These are phyloP conservation scores for Shinisaurus crocodilurus DNA, from an alignment of 2,113 vertebrate species.

Conservation along the genomic window DNA sequence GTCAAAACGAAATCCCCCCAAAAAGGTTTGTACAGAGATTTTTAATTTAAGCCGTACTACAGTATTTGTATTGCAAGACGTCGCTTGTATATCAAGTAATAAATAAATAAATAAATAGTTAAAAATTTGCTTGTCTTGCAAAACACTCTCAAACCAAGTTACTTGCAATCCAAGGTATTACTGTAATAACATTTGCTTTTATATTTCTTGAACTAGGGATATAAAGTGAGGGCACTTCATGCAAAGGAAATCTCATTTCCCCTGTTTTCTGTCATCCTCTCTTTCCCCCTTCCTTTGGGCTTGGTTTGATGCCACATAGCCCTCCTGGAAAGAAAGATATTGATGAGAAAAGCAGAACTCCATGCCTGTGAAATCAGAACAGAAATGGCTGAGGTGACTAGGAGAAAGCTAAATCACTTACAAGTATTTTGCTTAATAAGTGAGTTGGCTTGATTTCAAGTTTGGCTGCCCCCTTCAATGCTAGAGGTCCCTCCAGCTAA, in stretches of 20 bases:
- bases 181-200: neutral
- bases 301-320: neutral
- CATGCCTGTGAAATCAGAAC: neutral
- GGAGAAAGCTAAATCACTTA: neutral
- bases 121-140: no score
- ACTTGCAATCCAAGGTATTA: no score
- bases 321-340: neutral
- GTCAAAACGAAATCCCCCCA: no score
- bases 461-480: neutral
- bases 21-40: no score
- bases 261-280: neutral
- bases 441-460: constrained; percentile 15
- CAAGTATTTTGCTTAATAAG: neutral
- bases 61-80: no score
- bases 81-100: no score
- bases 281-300: neutral
- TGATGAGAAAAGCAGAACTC: neutral
- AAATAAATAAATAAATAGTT: no score
- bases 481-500: neutral
- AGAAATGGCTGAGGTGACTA: neutral
- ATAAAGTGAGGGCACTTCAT: neutral
- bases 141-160: no score
- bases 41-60: no score
- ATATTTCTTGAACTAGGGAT: neutral
- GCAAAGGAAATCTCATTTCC: neutral